A percentile compares a stretch with the other conserved stretches of the same genome.
Conservation (phyloP, 1,140 invertebrate species). For the Eufriesea mexicana region DNA sequence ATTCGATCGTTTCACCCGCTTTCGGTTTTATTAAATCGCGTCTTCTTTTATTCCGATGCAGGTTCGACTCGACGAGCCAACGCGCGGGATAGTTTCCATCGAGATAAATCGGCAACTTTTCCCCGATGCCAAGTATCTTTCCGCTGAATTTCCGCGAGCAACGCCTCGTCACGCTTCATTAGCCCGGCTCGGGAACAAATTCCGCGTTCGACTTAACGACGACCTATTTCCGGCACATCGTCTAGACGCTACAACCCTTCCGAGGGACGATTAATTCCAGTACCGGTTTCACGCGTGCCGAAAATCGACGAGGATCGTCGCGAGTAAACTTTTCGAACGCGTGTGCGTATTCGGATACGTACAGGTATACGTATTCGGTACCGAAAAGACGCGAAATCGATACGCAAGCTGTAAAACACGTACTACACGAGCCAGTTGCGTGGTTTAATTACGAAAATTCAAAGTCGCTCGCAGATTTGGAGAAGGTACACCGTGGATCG, state of each 20-base stretch:
- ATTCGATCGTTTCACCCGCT: too few species aligned
- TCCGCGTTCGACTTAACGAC: conserved; percentile 1
- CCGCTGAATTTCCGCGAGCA: neutral
- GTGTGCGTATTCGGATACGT: neutral
- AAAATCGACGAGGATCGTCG: neutral
- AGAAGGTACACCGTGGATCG: neutral
- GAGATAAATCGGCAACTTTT: neutral
- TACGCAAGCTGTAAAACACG: neutral
- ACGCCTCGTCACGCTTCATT: conserved; percentile 15
- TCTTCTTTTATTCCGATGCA: neutral
- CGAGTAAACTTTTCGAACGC: neutral
- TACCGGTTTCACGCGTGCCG: too few species aligned
- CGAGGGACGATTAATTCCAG: conserved; percentile 24
- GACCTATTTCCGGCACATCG: neutral
- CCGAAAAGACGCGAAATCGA: neutral
- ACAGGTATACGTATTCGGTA: too few species aligned
- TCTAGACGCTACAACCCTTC: neutral
- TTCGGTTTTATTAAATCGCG: neutral
- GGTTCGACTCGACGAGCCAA: neutral
- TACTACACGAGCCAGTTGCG: neutral
- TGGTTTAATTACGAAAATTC: neutral
- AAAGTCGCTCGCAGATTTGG: too few species aligned
- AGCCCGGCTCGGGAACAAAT: neutral
- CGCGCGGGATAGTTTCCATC: neutral
- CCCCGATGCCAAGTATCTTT: conserved; percentile 8